Conservation (phyloP, 2,797 vertebrate species). For the Pangasius macronema region DNA sequence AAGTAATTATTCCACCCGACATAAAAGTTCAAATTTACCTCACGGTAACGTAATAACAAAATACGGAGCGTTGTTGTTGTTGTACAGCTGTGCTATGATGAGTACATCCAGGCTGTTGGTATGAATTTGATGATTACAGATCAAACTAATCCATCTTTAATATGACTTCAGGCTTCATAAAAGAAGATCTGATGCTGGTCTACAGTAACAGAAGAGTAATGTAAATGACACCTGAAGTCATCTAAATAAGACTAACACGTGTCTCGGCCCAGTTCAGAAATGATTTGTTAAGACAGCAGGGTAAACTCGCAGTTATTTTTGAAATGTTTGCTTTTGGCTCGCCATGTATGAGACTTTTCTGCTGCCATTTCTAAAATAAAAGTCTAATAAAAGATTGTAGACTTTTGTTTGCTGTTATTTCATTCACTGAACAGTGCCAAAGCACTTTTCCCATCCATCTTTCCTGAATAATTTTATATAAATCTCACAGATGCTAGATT, state of each 20-base stretch:
- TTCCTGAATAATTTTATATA: neutral
- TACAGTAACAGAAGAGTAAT: neutral
- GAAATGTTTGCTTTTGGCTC: constrained; percentile 51
- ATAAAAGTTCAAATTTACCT: neutral
- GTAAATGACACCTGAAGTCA: neutral
- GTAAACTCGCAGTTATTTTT: constrained; percentile 41
- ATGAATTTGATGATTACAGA: neutral
- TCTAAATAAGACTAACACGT: neutral
- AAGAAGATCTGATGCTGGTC: neutral
- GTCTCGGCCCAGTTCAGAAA: neutral
- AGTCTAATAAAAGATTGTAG: constrained; percentile 40
- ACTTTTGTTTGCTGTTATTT: constrained; percentile 33
- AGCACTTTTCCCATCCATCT: neutral
- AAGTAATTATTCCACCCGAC: neutral
- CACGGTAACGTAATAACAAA: neutral
- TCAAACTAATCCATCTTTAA: constrained; percentile 5
- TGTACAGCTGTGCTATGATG: neutral
- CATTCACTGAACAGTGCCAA: neutral
- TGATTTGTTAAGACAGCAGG: constrained; percentile 33
- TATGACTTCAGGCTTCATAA: neutral
- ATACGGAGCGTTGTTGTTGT: neutral
- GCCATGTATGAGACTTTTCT: constrained; percentile 51
- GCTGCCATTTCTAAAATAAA: constrained; percentile 59
- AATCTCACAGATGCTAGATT: too few species aligned
- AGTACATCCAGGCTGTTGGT: neutral